Base-by-base conservation (phyloP, 2,888 invertebrate genomes). In the Crepidodera aurea region DNA sequence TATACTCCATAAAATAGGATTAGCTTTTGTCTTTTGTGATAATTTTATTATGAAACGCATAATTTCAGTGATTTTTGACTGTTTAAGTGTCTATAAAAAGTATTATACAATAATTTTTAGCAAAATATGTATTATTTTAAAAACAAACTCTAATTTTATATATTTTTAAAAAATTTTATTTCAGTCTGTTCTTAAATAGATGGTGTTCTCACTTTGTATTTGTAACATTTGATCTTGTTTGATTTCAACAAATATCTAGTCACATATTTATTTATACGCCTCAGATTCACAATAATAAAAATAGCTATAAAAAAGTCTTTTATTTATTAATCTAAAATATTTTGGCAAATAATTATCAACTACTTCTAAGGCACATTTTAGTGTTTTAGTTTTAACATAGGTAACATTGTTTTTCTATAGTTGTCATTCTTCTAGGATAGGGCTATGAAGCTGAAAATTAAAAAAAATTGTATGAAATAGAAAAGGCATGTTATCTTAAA, bases 401-500 rank as follows among this genome's bases (percentile, higher is more conserved):
- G n/a, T n/a, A n/a, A n/a, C n/a, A n/a, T n/a, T n/a, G n/a, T n/a
- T n/a, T n/a, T n/a, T n/a, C n/a, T n/a, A n/a, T n/a, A n/a, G n/a
- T n/a, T 15, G 19, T 73, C 59, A 74, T 68, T 76, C 74, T 66
- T 79, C 78, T 25, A 62, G 58, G 51, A 80, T 72, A 2, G 80
- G 79, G 13, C 76, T 74, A 66, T 80, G 80, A 51, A 80, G 67
- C 79, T 80, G 60, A 61, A 78, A 77, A 55, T 53, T n/a, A n/a
- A n/a, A n/a, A n/a, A n/a, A n/a, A n/a, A n/a, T n/a, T n/a, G n/a
- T n/a, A n/a, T n/a, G n/a, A n/a, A n/a, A n/a, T n/a, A n/a, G n/a
- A n/a, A n/a, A n/a, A n/a, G n/a, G n/a, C n/a, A n/a, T n/a, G n/a
- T n/a, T n/a, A n/a, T n/a, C n/a, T n/a, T n/a, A n/a, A n/a, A n/a